Evolutionary conservation across 1,140 invertebrate genomes (phyloP).

Genomic region (Babylonia areolata): DNA sequence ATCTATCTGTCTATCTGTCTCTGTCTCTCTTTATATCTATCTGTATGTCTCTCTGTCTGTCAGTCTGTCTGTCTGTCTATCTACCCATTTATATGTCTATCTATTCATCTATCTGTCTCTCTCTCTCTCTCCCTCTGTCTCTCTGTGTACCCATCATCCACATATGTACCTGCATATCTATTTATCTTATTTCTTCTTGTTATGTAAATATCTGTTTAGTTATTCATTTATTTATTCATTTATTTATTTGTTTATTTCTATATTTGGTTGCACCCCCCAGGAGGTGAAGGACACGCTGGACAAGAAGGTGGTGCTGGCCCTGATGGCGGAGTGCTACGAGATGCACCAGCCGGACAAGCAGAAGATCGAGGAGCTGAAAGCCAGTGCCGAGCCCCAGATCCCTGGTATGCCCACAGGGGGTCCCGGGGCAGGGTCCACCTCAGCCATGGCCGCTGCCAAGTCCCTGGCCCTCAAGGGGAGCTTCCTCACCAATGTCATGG

Average conservation of each 20-base stretch:
- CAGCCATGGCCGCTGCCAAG: slow-evolving; percentile 56
- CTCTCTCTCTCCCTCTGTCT: neutral
- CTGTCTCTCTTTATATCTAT: neutral
- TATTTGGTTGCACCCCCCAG: too few species aligned
- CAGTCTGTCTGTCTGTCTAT: neutral
- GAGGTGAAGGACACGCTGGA: slow-evolving; percentile 76
- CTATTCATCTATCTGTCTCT: neutral
- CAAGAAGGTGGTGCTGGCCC: slow-evolving; percentile 71
- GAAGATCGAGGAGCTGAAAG: slow-evolving; percentile 68
- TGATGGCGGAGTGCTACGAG: slow-evolving; percentile 74
- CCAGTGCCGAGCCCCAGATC: slow-evolving; percentile 40
- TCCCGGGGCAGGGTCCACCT: slow-evolving; percentile 39
- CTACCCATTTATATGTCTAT: neutral
- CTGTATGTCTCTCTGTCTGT: neutral
- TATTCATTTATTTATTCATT: too few species aligned
- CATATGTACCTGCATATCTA: too few species aligned
- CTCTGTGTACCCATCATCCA: too few species aligned
- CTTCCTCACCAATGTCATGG: slow-evolving; percentile 59
- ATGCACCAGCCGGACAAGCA: slow-evolving; percentile 70
- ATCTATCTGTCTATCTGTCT: neutral
- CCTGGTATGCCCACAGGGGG: slow-evolving; percentile 16
- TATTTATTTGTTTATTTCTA: too few species aligned
- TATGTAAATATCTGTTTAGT: neutral
- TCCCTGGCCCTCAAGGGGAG: slow-evolving; percentile 52
- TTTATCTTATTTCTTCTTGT: too few species aligned